A percentile compares a stretch with the other conserved stretches of the same genome.
Evolutionary conservation across 2,888 invertebrate species (phyloP).

Genomic region (Aradus depressus): DNA sequence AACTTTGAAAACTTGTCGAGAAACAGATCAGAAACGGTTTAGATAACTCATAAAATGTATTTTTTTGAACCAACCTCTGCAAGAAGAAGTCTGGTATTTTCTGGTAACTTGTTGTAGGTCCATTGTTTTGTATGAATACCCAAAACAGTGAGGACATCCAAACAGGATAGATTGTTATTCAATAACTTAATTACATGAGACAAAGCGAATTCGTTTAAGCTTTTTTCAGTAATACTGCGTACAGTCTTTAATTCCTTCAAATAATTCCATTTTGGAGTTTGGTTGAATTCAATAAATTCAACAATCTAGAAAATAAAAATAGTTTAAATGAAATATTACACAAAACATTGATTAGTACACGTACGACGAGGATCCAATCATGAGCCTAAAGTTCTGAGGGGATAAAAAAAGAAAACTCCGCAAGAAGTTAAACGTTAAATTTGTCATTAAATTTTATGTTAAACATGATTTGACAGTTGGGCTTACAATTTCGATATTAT

Average conservation of each 20-base stretch:
- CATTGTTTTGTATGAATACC: constrained; percentile 5
- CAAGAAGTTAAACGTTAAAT: too few relatives aligned
- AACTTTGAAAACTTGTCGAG: not conserved
- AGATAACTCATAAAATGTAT: not conserved
- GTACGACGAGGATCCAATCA: too few relatives aligned
- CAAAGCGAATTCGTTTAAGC: not conserved
- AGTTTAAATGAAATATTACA: too few relatives aligned
- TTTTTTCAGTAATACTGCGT: not conserved
- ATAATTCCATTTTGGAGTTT: constrained; percentile 3
- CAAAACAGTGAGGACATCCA: not conserved
- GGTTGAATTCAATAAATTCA: constrained; percentile 4
- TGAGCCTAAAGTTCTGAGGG: too few relatives aligned
- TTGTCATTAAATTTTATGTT: too few relatives aligned
- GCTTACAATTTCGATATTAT: too few relatives aligned
- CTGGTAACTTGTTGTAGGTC: constrained; percentile 3
- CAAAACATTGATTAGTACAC: too few relatives aligned
- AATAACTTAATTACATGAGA: constrained; percentile 4
- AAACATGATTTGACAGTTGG: too few relatives aligned
- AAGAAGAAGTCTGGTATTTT: not conserved
- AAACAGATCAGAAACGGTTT: not conserved
- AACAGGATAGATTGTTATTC: not conserved
- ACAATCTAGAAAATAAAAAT: constrained; percentile 1
- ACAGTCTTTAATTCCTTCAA: not conserved
- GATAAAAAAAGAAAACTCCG: too few relatives aligned
- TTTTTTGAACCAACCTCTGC: not conserved